A percentile compares a stretch with the other conserved stretches of the same genome.
Conservation (phyloP, 2,888 invertebrate species). For the Epinotia nisella region DNA sequence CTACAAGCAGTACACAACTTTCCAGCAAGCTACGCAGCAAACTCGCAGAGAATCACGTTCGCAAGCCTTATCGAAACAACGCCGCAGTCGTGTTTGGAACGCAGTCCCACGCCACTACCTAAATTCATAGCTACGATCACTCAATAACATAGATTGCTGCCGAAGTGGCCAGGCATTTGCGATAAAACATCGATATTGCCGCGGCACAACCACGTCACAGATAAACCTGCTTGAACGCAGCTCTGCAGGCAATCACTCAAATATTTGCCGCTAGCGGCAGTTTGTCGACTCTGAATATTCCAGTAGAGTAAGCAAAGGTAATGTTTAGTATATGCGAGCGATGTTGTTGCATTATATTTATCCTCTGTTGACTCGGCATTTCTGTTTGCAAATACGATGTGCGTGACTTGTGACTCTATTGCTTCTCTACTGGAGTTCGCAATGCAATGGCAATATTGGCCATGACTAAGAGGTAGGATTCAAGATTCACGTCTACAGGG, state of each 20-base stretch:
- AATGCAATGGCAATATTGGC: background rate
- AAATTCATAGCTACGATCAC: slow-evolving; percentile 32
- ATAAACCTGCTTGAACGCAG: slow-evolving; percentile 46
- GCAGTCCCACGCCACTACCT: background rate
- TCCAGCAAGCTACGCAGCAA: background rate
- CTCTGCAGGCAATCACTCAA: slow-evolving; percentile 67
- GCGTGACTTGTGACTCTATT: background rate
- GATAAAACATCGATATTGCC: slow-evolving; percentile 44
- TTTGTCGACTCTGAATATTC: slow-evolving; percentile 56
- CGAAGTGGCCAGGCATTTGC: slow-evolving; percentile 35
- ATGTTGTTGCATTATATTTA: slow-evolving; percentile 46
- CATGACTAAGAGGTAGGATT: too few relatives aligned
- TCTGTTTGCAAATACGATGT: slow-evolving; percentile 49
- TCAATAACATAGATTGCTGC: slow-evolving; percentile 47
- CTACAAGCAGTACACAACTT: background rate
- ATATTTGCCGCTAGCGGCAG: slow-evolving; percentile 65
- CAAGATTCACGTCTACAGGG: too few relatives aligned
- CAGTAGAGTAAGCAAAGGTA: slow-evolving; percentile 62
- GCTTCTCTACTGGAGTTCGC: background rate
- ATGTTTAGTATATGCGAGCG: slow-evolving; percentile 58
- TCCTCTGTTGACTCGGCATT: slow-evolving; percentile 50
- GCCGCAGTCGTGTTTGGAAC: background rate
- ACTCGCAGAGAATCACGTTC: background rate
- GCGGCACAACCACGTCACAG: slow-evolving; percentile 38
- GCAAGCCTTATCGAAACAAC: background rate